Evolutionary conservation across 2,113 vertebrate genomes (phyloP), one percentile per base, ranked within the genome.

Genomic region (Todiramphus saurophagus): DNA sequence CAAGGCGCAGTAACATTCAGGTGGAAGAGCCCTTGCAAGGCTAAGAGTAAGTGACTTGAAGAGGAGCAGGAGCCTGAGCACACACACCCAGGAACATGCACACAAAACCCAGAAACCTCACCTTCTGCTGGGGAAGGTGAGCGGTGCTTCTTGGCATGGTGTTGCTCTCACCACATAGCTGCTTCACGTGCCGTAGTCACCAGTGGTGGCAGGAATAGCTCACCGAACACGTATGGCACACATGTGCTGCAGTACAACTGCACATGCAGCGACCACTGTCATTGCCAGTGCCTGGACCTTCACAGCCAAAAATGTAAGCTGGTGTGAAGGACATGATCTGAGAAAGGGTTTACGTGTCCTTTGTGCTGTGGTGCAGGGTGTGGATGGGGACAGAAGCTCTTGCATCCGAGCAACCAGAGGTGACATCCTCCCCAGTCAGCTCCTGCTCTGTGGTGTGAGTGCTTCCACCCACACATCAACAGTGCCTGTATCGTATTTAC

Each of bases 181-280:
- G 44, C 43, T 27, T 25, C 17, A 31, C 0, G 14, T 74, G 55
- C 55, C 43, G 30, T 58, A 70, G 67, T 31, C 56, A 2, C 19
- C 11, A n/a, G 17, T n/a, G 37, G 16, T 78, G 59, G 50, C 78
- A 91, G 53, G 58, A 64, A n/a, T 30, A 62, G 62, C 31, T 30
- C 37, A 7, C 5, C 11, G 4, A 4, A 43, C 30, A 18, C 0
- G 0, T 19, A 6, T 14, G 51, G 18, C 55, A 31, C 41, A 15
- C 18, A 5, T 0, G 1, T 60, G 35, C 64, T 0, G 0, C 50
- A 66, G 41, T 58, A 63, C 46, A 5, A 37, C 46, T 72, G 37
- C 37, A 31, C 16, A 0, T 7, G 33, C 24, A 41, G 31, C 4
- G 5, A 53, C 25, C 37, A 8, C 19, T 8, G 1, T 44, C 9